Evolutionary conservation across 2,113 vertebrate genomes (phyloP).

Genomic region (Actenoides lindsayi): DNA sequence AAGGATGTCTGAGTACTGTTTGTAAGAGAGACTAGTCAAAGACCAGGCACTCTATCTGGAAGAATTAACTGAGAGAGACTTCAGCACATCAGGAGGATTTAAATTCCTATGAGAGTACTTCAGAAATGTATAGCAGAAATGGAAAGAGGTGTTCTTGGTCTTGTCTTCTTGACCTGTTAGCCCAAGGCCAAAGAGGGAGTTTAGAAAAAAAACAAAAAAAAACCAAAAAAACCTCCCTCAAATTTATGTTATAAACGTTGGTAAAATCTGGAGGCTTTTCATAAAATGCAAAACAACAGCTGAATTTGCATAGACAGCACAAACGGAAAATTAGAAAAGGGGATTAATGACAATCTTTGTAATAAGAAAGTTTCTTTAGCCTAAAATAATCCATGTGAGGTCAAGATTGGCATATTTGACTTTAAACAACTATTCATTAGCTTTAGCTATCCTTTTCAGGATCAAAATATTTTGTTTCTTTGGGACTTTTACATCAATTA

Average conservation of each 20-base stretch:
- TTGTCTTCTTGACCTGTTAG: neutral
- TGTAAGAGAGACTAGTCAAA: neutral
- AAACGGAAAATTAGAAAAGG: neutral
- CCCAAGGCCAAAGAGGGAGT: neutral
- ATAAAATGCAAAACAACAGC: neutral
- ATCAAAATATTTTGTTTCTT: neutral
- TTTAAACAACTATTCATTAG: neutral
- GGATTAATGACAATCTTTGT: neutral
- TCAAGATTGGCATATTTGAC: neutral
- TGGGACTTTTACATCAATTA: neutral
- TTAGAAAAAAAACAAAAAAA: neutral
- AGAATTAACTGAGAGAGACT: neutral
- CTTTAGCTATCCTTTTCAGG: neutral
- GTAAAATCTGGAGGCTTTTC: neutral
- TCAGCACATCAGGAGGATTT: neutral
- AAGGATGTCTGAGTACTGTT: neutral
- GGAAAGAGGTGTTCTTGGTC: rapidly evolving
- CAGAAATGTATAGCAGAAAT: neutral
- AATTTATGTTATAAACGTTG: neutral
- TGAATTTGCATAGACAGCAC: neutral
- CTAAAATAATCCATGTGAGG: neutral
- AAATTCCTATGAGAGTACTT: neutral
- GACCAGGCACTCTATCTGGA: neutral
- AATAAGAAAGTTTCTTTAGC: neutral
- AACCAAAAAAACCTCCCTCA: rapidly evolving